Evolutionary conservation across 2,888 invertebrate genomes (phyloP), one percentile per base, ranked within the genome.

Genomic region (Oscheius myriophilus): DNA sequence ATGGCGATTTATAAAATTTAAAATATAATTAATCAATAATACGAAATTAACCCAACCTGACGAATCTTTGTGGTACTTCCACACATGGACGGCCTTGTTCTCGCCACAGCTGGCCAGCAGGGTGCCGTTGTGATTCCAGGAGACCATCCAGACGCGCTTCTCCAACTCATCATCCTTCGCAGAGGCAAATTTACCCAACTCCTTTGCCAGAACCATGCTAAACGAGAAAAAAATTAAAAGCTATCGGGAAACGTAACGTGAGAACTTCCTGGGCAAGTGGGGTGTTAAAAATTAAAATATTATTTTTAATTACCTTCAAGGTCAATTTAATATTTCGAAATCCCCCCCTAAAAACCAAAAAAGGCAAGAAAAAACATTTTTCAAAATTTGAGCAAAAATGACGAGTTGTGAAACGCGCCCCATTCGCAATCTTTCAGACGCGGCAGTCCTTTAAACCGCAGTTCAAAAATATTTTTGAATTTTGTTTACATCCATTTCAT

Each of bases 21-120:
- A 16, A 39, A 18, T 7, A 9, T 55, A 52, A 14, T 6, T 18
- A 16, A 18, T 12, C 43, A 12, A 43, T 12, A 46, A 46, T 18
- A 16, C 3, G 4, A 46, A 46, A 46, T 11, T 21, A 16, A 14
- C 21, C 33, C n/a, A 42, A 63, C 62, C 75, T 54, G 25, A 2
- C 11, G 43, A 45, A 25, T 45, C 33, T 25, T 57, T 45, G 42
- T 12, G 67, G 42, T 26, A 70, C 45, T 68, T 73, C 84, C 83
- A 85, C 18, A 85, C 69, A 41, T 76, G 63, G 1, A 84, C 74
- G 9, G 71, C 67, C 61, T 77, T 76, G 68, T 85, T 82, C 45
- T 85, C 85, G 1, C 85, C 85, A 52, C 80, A 80, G 33, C 76
- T 77, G n/a, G 81, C 83, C 33, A 85, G 62, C 33, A 82, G 65